Conservation (phyloP, 2,888 invertebrate genomes). For the Carabus problematicus region DNA sequence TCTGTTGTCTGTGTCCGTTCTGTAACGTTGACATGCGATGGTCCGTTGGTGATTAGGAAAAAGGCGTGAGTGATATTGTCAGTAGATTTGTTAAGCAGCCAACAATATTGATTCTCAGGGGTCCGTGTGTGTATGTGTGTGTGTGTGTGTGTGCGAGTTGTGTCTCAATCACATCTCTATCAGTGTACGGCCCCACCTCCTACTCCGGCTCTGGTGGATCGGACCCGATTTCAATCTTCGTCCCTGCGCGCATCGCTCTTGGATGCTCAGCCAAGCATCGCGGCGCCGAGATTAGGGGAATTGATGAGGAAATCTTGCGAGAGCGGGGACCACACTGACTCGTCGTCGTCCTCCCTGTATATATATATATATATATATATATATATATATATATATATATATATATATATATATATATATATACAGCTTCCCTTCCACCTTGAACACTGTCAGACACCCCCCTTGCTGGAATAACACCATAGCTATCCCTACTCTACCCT, state of each 20-base stretch:
- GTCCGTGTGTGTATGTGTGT: background rate
- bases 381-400: background rate
- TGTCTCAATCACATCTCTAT: conserved; percentile 37
- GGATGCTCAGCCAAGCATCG: conserved; percentile 42
- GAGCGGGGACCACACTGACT: conserved; percentile 38
- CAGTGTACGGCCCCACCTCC: conserved; percentile 8
- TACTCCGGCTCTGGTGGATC: conserved; percentile 9
- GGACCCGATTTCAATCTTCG: conserved; percentile 40
- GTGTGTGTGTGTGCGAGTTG: too few species aligned
- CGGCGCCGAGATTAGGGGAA: conserved; percentile 44
- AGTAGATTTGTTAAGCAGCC: conserved; percentile 21
- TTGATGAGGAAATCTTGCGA: conserved; percentile 44
- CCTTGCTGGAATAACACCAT: background rate
- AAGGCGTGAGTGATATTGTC: background rate
- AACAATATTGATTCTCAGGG: conserved; percentile 26
- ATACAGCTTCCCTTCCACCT: too few species aligned
- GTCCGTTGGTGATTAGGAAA: too few species aligned
- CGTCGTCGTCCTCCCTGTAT: conserved; percentile 7
- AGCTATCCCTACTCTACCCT: too few species aligned
- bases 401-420: background rate
- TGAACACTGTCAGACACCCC: background rate
- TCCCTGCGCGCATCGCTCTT: conserved; percentile 34
- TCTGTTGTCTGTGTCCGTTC: too few species aligned
- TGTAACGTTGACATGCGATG: too few species aligned
- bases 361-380: conserved; percentile 1